Evolutionary conservation across 2,888 invertebrate species (phyloP).

Genomic region (Stegophylla sp.): DNA sequence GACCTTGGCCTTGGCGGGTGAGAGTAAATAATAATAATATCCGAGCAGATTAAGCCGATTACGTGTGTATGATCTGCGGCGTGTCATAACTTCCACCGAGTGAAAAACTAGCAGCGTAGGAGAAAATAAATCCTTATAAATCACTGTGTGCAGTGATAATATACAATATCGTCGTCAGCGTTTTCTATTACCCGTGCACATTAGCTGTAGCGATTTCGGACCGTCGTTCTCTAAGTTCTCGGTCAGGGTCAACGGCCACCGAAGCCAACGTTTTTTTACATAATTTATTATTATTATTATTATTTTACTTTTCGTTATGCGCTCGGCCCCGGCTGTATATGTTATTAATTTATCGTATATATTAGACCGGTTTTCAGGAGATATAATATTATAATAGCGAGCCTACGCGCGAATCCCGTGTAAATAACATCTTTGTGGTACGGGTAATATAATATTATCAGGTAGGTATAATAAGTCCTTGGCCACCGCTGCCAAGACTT

Average conservation of each 20-base stretch:
- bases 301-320: neutral
- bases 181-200: neutral
- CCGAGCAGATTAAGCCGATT: neutral
- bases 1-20: constrained; percentile 11
- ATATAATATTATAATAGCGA: neutral
- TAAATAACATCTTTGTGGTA: constrained; percentile 14
- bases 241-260: constrained; percentile 54
- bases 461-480: constrained; percentile 1
- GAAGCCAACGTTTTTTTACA: constrained; percentile 45
- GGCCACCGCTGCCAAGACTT: neutral
- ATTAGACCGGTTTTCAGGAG: constrained; percentile 34
- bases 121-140: neutral
- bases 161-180: neutral
- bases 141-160: constrained; percentile 19
- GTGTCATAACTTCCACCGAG: constrained; percentile 10
- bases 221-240: constrained; percentile 31
- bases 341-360: constrained; percentile 42
- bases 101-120: neutral
- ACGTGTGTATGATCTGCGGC: neutral
- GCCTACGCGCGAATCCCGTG: constrained; percentile 40
- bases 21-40: constrained; percentile 17
- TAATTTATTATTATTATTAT: constrained; percentile 38
- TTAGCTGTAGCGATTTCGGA: neutral
- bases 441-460: neutral
- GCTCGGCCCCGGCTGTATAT: neutral